phyloP scores from a whole-genome alignment of 1,140 invertebrate species.

The Camponotus floridanus region DNA sequence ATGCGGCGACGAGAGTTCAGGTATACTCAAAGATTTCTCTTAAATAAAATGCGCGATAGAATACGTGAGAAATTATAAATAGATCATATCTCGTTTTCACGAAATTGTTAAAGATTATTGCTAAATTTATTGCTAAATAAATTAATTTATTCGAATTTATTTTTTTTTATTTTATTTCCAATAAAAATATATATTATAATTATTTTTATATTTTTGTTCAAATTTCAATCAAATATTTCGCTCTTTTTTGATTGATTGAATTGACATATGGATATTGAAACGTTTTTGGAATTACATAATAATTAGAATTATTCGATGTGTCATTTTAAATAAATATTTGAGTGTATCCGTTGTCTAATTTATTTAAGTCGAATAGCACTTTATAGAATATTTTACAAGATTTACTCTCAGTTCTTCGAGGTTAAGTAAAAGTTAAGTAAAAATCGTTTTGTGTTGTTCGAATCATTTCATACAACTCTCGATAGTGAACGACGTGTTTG shows the following conservation, averaged over 20 bases:
- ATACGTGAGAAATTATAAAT: neutral
- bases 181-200: neutral
- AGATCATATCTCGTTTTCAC: neutral
- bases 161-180: neutral
- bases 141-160: neutral
- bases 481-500: constrained; percentile 8
- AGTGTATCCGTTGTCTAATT: neutral
- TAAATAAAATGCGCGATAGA: neutral
- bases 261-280: neutral
- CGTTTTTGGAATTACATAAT: neutral
- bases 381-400: neutral
- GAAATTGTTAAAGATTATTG: neutral
- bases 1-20: constrained; percentile 80
- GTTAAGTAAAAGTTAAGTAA: constrained; percentile 34
- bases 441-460: constrained; percentile 9
- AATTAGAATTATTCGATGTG: neutral
- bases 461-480: constrained; percentile 8
- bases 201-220: neutral
- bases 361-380: neutral
- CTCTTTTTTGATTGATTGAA: neutral
- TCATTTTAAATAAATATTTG: neutral
- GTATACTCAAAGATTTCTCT: constrained; percentile 68
- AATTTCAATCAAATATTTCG: neutral
- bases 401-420: neutral
- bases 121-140: constrained; percentile 24